Percentiles rank a stretch among this genome's conserved stretches.
Evolutionary conservation across 2,888 invertebrate species (phyloP).

Genomic region (Drosophila siamana): DNA sequence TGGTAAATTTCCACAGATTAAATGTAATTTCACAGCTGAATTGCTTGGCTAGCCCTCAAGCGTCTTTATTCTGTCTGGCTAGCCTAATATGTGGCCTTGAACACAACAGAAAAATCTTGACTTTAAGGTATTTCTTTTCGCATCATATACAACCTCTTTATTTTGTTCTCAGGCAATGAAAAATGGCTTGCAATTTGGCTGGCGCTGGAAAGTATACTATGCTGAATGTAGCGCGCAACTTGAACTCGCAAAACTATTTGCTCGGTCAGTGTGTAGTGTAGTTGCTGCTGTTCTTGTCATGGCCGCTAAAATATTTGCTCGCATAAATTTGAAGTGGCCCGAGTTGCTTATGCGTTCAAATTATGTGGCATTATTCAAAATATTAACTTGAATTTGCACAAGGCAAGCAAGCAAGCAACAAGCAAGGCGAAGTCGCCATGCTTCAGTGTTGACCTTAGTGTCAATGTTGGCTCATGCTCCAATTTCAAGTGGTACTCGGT

Average conservation of each 20-base stretch:
- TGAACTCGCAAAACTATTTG: constrained; percentile 33
- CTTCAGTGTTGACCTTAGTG: constrained; percentile 17
- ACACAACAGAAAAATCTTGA: neutral
- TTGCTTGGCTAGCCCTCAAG: neutral
- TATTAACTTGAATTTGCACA: constrained; percentile 69
- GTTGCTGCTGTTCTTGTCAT: constrained; percentile 4
- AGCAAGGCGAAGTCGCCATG: neutral
- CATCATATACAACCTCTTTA: constrained; percentile 16
- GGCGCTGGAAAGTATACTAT: constrained; percentile 27
- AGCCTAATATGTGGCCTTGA: neutral
- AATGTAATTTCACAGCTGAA: neutral
- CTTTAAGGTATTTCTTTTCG: constrained; percentile 18
- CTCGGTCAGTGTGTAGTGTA: neutral
- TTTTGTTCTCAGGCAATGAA: constrained; percentile 36
- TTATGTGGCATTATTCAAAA: constrained; percentile 74
- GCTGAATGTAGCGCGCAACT: constrained; percentile 18
- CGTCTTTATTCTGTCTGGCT: neutral
- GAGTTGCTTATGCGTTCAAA: constrained; percentile 69
- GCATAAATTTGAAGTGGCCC: constrained; percentile 58
- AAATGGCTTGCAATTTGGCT: constrained; percentile 48
- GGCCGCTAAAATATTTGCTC: constrained; percentile 54
- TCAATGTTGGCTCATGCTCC: neutral
- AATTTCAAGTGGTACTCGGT: constrained; percentile 25
- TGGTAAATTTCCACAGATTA: neutral
- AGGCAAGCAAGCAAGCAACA: constrained; percentile 14